Evolutionary conservation across 2,888 invertebrate genomes (phyloP), one percentile per base, ranked within the genome.

Genomic region (Morpho helenor): DNA sequence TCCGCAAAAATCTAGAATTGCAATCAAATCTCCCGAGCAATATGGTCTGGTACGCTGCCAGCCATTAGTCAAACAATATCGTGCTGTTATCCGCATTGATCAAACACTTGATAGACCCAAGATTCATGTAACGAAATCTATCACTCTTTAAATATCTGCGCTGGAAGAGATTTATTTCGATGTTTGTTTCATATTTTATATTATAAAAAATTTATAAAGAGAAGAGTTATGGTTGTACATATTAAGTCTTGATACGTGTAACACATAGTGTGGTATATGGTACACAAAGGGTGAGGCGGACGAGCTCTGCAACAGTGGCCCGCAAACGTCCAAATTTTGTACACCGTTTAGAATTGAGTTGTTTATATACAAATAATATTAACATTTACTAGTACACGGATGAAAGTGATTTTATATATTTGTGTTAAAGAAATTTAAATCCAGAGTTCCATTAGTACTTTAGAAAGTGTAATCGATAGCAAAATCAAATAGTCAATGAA

Each of bases 41-140:
- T 79, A 81, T 75, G 75, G 77, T 72, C 73, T 76, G 73, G 67
- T 76, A 75, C 71, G 71, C 74, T 69, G 68, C 69, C 66, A 63
- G 66, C 78, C 74, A 80, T 83, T 80, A 80, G 80, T 82, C 78
- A 80, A 80, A 82, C 77, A 77, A 77, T 79, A 79, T 81, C 77
- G 66, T 70, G 67, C 69, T 70, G 73, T 71, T 74, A 74, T 73
- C 71, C 70, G 72, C 69, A 63, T 68, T 63, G 68, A 75, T 71
- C 70, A 75, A 73, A 67, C 69, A 68, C 68, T 66, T 66, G 71
- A 71, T 72, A 68, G 65, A 63, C 68, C 62, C 66, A 66, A 67
- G 64, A 63, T 59, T 60, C 58, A 46, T 60, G 59, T 61, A 64
- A 60, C 56, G 55, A 59, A 64, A 61, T 62, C 61, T 63, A 67